phyloP scores from a whole-genome alignment of 1,140 invertebrate genomes.

The Drosophila setifemur region DNA sequence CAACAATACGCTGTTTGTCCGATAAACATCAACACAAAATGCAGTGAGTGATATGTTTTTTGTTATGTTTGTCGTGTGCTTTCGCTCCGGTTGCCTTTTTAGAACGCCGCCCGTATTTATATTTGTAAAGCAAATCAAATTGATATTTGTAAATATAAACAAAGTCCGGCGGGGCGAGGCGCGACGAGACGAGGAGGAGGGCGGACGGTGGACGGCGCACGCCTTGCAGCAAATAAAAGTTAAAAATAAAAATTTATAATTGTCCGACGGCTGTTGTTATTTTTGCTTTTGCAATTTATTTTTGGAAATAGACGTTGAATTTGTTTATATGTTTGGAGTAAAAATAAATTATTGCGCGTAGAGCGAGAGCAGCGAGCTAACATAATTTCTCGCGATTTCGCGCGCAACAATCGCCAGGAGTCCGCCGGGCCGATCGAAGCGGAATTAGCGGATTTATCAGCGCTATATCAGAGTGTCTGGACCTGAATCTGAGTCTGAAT shows the following conservation, averaged over 20 bases:
- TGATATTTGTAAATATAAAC: constrained; percentile 57
- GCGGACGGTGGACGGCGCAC: constrained; percentile 12
- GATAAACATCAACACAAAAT: constrained; percentile 25
- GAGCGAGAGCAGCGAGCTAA: constrained; percentile 41
- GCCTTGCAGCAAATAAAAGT: constrained; percentile 60
- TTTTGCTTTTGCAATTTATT: constrained; percentile 60
- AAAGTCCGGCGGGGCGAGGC: constrained; percentile 17
- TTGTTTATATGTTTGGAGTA: constrained; percentile 78
- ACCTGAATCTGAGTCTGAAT: constrained; percentile 14
- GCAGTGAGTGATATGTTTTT: constrained; percentile 49
- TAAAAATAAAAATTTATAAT: constrained; percentile 76
- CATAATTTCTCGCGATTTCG: constrained; percentile 54
- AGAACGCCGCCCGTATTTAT: constrained; percentile 12
- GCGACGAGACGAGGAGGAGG: neutral
- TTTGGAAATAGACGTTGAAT: constrained; percentile 72
- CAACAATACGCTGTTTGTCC: too few species aligned
- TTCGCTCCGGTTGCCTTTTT: neutral
- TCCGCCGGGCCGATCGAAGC: neutral
- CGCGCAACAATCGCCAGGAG: neutral
- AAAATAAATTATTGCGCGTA: constrained; percentile 66
- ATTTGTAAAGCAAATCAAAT: constrained; percentile 30
- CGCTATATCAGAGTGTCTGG: neutral
- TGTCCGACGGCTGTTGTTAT: constrained; percentile 44
- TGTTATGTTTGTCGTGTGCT: constrained; percentile 12
- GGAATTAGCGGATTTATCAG: neutral